Evolutionary conservation across 2,113 vertebrate genomes (phyloP).

Genomic region (Edolisoma coerulescens): DNA sequence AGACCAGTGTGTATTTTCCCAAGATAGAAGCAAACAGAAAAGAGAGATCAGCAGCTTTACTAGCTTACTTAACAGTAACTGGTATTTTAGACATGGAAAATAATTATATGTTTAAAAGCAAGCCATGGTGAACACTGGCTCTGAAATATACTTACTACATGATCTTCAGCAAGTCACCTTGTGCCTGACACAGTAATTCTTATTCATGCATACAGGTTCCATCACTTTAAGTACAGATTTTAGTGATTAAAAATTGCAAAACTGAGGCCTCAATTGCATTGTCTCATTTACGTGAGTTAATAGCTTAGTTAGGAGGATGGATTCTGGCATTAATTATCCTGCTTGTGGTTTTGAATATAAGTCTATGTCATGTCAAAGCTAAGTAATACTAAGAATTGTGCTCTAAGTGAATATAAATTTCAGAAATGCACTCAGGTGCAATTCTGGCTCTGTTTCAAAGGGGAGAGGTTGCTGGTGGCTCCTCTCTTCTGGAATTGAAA

Average conservation of each 20-base stretch:
- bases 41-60: not conserved
- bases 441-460: not conserved
- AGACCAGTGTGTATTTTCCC: not conserved
- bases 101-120: not conserved
- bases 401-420: not conserved
- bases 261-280: slow-evolving; percentile 24
- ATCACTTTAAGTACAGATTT: not conserved
- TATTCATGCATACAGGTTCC: not conserved
- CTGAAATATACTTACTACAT: not conserved
- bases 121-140: not conserved
- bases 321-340: slow-evolving; percentile 27
- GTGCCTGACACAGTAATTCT: not conserved
- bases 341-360: not conserved
- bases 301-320: not conserved
- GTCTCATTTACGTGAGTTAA: slow-evolving; percentile 4
- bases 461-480: not conserved
- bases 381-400: not conserved
- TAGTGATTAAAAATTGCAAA: not conserved
- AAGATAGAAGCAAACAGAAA: not conserved
- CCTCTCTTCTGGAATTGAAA: not conserved
- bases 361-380: not conserved
- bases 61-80: not conserved
- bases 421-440: not conserved
- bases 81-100: not conserved
- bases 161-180: not conserved